Evolutionary conservation across 2,797 vertebrate genomes (phyloP).

Genomic region (Psittacula echo): DNA sequence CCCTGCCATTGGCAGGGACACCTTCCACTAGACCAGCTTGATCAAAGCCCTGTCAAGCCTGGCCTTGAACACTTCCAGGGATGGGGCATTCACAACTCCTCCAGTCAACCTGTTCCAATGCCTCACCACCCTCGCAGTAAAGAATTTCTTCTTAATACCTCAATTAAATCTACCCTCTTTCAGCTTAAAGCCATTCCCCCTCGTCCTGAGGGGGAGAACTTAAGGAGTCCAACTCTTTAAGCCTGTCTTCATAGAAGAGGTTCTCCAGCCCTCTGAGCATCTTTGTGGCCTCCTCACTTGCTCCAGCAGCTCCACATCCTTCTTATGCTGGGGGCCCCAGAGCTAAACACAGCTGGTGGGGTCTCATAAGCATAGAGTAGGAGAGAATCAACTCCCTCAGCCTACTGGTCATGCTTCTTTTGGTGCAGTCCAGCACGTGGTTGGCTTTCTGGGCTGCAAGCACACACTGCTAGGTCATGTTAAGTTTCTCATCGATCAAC

Average conservation of each 20-base stretch:
- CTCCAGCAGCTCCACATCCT: background rate
- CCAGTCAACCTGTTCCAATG: background rate
- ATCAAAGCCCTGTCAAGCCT: background rate
- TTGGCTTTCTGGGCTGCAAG: background rate
- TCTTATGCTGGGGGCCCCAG: background rate
- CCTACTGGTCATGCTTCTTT: background rate
- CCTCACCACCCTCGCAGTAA: background rate
- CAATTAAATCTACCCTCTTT: background rate
- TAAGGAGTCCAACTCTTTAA: too few relatives aligned
- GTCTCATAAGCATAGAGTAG: background rate
- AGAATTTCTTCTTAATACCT: background rate
- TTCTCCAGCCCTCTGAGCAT: background rate
- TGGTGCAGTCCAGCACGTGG: too few relatives aligned
- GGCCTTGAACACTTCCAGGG: background rate
- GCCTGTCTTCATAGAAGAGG: too few relatives aligned
- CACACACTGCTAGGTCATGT: background rate
- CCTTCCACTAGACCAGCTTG: background rate
- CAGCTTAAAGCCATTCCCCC: background rate
- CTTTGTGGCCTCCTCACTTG: background rate
- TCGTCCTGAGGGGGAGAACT: background rate
- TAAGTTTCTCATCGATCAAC: background rate
- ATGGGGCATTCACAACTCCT: background rate
- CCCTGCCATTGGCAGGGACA: background rate
- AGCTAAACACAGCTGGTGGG: background rate
- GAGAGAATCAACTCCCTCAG: background rate